A percentile compares a stretch with the other conserved stretches of the same genome.
These are phyloP conservation scores for Drosophila leontia DNA, from an alignment of 1,140 invertebrate genomes.

Conservation along the genomic window DNA sequence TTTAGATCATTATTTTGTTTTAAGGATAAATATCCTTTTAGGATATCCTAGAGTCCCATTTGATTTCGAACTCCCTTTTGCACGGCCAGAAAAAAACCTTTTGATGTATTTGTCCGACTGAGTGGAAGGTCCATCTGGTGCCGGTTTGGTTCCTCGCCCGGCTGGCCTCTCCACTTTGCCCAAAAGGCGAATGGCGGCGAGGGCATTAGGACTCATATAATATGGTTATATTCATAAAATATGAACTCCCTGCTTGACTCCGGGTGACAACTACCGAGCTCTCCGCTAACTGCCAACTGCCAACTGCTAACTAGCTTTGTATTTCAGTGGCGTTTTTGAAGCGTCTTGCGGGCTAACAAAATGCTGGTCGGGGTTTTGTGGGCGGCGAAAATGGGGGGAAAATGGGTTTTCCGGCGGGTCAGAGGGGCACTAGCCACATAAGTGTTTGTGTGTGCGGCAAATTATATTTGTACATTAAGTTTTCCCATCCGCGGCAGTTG, in stretches of 20 bases:
- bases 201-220: constrained; percentile 63
- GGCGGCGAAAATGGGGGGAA: constrained; percentile 1
- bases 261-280: constrained; percentile 65
- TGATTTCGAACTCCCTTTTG: constrained; percentile 11
- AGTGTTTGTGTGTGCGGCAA: constrained; percentile 82
- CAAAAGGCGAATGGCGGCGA: constrained; percentile 44
- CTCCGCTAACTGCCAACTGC: constrained; percentile 3
- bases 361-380: constrained; percentile 49
- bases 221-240: constrained; percentile 83
- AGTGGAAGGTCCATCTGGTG: constrained; percentile 52
- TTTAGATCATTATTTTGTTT: background rate
- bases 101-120: constrained; percentile 67
- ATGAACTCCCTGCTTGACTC: constrained; percentile 63
- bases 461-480: constrained; percentile 84
- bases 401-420: constrained; percentile 11
- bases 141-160: constrained; percentile 13
- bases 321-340: constrained; percentile 61
- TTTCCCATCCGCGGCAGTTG: constrained; percentile 71
- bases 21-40: background rate
- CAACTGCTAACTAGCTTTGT: constrained; percentile 68
- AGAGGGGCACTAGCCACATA: constrained; percentile 62
- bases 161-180: constrained; percentile 21
- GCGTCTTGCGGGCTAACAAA: constrained; percentile 62
- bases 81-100: constrained; percentile 47
- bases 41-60: constrained; percentile 4